phyloP scores from a whole-genome alignment of 2,888 invertebrate species.

The Rutpela maculata region DNA sequence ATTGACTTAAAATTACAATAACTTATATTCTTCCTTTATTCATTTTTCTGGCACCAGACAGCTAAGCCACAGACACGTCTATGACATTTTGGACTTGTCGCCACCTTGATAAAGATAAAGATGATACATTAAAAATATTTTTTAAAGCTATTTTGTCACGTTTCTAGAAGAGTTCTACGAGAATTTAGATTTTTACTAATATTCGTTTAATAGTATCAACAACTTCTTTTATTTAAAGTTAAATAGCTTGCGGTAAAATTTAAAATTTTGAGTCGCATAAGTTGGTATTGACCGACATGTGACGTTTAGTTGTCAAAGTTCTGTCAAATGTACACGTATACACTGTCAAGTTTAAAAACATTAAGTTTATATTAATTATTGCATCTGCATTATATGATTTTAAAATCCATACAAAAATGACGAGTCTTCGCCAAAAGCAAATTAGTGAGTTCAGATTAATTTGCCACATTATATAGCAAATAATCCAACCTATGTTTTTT shows the following conservation, averaged over 20 bases:
- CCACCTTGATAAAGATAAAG: neutral
- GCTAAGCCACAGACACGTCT: conserved; percentile 16
- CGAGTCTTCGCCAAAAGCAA: conserved; percentile 83
- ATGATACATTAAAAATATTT: neutral
- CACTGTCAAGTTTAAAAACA: conserved; percentile 5
- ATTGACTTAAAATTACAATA: neutral
- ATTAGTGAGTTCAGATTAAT: conserved; percentile 77
- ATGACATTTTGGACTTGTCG: neutral
- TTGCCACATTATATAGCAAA: neutral
- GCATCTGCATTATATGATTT: neutral
- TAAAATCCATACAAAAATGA: conserved; percentile 73
- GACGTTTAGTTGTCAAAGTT: conserved; percentile 9
- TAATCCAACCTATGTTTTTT: conserved; percentile 65
- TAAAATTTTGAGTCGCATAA: neutral
- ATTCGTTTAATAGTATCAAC: neutral
- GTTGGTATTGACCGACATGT: neutral
- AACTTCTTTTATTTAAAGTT: neutral
- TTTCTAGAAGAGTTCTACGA: neutral
- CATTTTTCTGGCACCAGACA: conserved; percentile 6
- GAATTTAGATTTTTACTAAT: neutral
- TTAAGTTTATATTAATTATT: neutral
- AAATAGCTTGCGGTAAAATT: neutral
- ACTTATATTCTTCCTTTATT: neutral
- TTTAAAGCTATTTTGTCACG: neutral
- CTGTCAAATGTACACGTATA: conserved; percentile 39